phyloP scores from a whole-genome alignment of 1,140 invertebrate genomes.

The Cotesia chilonis region DNA sequence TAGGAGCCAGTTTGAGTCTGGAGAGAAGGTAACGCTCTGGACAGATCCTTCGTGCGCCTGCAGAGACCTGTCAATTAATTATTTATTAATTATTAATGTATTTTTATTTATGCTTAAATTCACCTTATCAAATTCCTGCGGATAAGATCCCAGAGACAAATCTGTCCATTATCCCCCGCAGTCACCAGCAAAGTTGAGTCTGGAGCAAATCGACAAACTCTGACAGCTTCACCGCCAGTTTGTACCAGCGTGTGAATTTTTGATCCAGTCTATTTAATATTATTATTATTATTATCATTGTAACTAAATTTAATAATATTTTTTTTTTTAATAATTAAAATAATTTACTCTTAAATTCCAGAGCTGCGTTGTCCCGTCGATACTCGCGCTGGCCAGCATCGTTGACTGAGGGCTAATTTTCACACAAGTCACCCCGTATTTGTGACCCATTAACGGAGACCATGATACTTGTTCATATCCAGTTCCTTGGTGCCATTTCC shows the following conservation, averaged over 20 bases:
- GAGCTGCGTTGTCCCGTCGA: constrained; percentile 77
- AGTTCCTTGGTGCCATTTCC: constrained; percentile 69
- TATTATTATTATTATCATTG: neutral
- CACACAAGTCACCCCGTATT: constrained; percentile 74
- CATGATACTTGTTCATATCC: constrained; percentile 69
- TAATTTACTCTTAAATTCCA: constrained; percentile 70
- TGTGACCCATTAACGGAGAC: constrained; percentile 72
- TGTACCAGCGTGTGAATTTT: constrained; percentile 73
- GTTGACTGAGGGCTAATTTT: constrained; percentile 77
- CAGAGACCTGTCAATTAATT: constrained; percentile 66
- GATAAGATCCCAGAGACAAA: constrained; percentile 78
- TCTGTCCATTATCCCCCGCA: constrained; percentile 77
- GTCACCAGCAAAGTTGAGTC: constrained; percentile 74
- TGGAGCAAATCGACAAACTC: constrained; percentile 73
- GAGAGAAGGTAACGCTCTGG: constrained; percentile 71
- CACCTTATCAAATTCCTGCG: constrained; percentile 72
- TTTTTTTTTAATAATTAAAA: constrained; percentile 7
- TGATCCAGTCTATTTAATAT: constrained; percentile 65
- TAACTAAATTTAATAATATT: neutral
- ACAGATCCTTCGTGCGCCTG: constrained; percentile 75
- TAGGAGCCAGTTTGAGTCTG: constrained; percentile 73
- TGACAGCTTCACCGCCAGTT: constrained; percentile 71
- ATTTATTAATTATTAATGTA: neutral
- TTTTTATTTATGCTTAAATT: neutral
- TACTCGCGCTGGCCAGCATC: constrained; percentile 75